phyloP scores from a whole-genome alignment of 2,113 vertebrate species.

The Camelus bactrianus region DNA sequence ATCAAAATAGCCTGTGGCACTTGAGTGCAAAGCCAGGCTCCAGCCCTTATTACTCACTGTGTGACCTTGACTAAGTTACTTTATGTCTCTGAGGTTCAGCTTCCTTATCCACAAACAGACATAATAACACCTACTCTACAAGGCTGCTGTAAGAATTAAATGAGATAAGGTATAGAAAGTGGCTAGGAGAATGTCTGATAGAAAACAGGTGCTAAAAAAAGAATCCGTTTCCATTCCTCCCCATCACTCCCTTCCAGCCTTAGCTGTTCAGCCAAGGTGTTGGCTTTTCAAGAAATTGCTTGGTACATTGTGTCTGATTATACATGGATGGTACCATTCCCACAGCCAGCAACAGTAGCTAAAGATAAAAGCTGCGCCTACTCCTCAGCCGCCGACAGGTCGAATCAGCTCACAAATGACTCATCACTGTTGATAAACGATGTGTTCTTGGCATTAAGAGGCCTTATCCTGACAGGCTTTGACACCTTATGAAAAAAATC shows the following conservation, averaged over 20 bases:
- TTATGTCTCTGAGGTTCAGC: conserved; percentile 71
- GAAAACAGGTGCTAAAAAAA: conserved; percentile 63
- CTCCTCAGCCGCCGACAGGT: conserved; percentile 69
- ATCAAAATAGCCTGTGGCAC: conserved; percentile 62
- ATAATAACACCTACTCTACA: conserved; percentile 64
- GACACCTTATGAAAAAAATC: conserved; percentile 46
- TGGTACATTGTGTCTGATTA: conserved; percentile 50
- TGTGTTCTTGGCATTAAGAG: conserved; percentile 69
- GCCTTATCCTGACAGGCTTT: conserved; percentile 64
- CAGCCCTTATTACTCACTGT: conserved; percentile 58
- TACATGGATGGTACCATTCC: conserved; percentile 40
- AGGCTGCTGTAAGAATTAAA: conserved; percentile 51
- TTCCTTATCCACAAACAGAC: conserved; percentile 60
- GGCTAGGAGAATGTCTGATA: conserved; percentile 58
- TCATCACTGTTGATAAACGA: conserved; percentile 73
- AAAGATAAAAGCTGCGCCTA: conserved; percentile 70
- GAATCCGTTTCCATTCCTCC: not conserved
- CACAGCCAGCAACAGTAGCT: conserved; percentile 76
- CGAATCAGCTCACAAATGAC: conserved; percentile 77
- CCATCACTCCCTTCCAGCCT: conserved; percentile 7
- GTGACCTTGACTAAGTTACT: conserved; percentile 63
- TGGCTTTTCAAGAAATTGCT: conserved; percentile 71
- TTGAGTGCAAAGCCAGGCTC: conserved; percentile 45
- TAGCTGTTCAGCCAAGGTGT: conserved; percentile 52
- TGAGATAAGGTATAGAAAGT: conserved; percentile 67